These are phyloP conservation scores for Pocillopora damicornis DNA, from an alignment of 64 coral and sea anemone species.

Conservation along the genomic window DNA sequence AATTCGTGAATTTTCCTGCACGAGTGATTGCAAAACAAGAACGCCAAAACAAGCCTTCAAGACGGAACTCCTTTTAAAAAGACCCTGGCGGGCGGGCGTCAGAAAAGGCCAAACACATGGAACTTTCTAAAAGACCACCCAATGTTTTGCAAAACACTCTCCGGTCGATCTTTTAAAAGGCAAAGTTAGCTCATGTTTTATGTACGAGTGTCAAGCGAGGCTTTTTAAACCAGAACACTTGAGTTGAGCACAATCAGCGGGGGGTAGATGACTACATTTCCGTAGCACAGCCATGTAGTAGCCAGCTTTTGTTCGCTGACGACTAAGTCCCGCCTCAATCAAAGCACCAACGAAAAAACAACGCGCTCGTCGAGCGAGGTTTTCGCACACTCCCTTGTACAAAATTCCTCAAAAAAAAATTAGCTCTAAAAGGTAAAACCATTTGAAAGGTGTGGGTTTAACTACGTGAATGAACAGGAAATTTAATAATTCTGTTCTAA, in stretches of 20 bases:
- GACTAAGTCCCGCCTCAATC: conserved; percentile 21
- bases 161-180: conserved; percentile 30
- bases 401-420: conserved; percentile 1
- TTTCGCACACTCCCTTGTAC: background rate
- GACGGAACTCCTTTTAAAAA: conserved; percentile 42
- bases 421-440: conserved; percentile 9
- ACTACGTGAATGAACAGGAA: conserved; percentile 33
- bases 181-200: conserved; percentile 46
- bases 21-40: conserved; percentile 34
- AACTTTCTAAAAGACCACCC: conserved; percentile 31
- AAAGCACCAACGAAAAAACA: background rate
- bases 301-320: conserved; percentile 17
- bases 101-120: conserved; percentile 36
- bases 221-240: conserved; percentile 40
- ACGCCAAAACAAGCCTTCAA: conserved; percentile 18
- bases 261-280: conserved; percentile 38
- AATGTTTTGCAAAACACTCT: conserved; percentile 41
- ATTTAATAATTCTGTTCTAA: conserved; percentile 42
- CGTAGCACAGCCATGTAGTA: conserved; percentile 25
- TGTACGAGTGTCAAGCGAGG: conserved; percentile 35
- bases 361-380: background rate
- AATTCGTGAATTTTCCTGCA: background rate
- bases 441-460: conserved; percentile 32
- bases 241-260: conserved; percentile 10
- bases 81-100: conserved; percentile 33